A percentile compares a stretch with the other conserved stretches of the same genome.
Conservation (phyloP, 2,113 vertebrate species). For the Cepphus grylle region DNA sequence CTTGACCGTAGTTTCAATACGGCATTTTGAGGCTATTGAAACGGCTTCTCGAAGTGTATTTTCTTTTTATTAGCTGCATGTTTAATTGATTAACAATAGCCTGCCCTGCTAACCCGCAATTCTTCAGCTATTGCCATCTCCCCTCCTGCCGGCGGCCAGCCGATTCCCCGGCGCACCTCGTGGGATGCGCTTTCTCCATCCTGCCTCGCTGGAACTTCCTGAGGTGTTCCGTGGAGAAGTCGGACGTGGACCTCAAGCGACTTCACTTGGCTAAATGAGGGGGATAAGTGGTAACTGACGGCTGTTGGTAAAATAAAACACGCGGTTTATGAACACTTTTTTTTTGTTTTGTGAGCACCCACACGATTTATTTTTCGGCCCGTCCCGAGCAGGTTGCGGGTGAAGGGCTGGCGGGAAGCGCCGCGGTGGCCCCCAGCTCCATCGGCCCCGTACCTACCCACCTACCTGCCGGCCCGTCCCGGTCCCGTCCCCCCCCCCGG, state of each 20-base stretch:
- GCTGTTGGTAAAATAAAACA: background rate
- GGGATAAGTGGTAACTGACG: background rate
- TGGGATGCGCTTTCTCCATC: background rate
- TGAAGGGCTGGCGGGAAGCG: background rate
- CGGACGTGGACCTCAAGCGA: background rate
- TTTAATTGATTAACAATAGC: conserved; percentile 53
- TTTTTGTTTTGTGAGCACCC: background rate
- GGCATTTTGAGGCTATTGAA: background rate
- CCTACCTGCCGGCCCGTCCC: background rate
- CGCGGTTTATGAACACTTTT: background rate
- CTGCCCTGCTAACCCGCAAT: background rate
- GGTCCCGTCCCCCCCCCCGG: background rate
- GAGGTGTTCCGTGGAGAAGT: background rate
- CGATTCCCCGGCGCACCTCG: background rate
- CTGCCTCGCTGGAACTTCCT: background rate
- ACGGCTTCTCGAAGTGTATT: background rate
- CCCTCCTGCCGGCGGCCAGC: background rate
- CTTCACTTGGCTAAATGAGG: background rate
- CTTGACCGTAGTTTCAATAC: background rate
- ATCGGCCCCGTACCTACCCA: too few species aligned
- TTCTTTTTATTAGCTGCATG: background rate
- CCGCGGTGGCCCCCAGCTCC: background rate
- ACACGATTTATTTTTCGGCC: background rate
- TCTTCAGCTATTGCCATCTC: background rate
- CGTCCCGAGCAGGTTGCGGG: background rate